phyloP scores from a whole-genome alignment of 2,888 invertebrate species.

The Drosophila acutilabella region DNA sequence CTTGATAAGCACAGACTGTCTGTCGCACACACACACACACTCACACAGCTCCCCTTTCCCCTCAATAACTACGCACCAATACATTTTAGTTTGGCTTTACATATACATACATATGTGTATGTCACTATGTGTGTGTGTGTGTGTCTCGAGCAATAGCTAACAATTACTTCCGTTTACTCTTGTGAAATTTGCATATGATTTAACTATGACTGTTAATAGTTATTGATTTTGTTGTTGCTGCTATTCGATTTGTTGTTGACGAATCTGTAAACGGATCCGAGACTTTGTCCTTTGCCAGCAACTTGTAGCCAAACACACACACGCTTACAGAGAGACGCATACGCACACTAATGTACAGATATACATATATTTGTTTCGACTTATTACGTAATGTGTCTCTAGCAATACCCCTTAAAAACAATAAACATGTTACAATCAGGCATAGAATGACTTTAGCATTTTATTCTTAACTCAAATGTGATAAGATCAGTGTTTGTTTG shows the following conservation, averaged over 20 bases:
- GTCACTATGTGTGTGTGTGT: not conserved
- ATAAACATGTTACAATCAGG: conserved; percentile 25
- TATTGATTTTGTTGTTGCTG: not conserved
- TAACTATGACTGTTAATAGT: conserved; percentile 22
- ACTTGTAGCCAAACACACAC: conserved; percentile 6
- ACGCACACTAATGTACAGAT: conserved; percentile 22
- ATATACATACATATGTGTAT: not conserved
- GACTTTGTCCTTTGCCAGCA: conserved; percentile 40
- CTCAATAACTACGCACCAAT: conserved; percentile 45
- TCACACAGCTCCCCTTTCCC: not conserved
- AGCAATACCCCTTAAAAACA: conserved; percentile 32
- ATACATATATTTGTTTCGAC: conserved; percentile 39
- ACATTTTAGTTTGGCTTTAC: conserved; percentile 38
- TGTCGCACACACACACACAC: conserved; percentile 39
- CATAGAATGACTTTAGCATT: conserved; percentile 32
- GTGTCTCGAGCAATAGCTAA: conserved; percentile 23
- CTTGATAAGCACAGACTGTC: conserved; percentile 73
- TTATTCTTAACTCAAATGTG: conserved; percentile 18
- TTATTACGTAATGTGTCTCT: conserved; percentile 52
- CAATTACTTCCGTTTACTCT: conserved; percentile 37
- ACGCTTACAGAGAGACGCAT: not conserved
- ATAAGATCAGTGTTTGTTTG: conserved; percentile 23
- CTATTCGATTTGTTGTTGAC: conserved; percentile 2
- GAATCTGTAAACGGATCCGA: conserved; percentile 13
- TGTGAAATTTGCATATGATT: conserved; percentile 24